phyloP scores from a whole-genome alignment of 2,888 invertebrate species.

The Calameuta filiformis region DNA sequence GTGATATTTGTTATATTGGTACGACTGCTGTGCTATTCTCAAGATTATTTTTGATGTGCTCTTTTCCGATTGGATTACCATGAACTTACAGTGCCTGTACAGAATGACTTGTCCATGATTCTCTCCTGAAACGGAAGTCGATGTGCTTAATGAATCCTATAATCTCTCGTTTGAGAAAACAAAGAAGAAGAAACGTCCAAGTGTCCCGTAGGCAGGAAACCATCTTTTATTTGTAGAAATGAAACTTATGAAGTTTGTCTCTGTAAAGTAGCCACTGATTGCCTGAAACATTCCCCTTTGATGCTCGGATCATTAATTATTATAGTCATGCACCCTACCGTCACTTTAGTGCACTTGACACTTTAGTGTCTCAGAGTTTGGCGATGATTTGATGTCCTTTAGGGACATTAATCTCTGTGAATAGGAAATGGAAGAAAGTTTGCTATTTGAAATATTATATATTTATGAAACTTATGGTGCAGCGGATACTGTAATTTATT shows the following conservation, averaged over 20 bases:
- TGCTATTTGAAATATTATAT: too few species aligned
- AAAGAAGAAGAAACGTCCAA: neutral
- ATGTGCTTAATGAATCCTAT: neutral
- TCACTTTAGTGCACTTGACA: neutral
- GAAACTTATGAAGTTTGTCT: neutral
- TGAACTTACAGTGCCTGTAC: neutral
- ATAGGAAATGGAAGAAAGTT: too few species aligned
- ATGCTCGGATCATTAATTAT: neutral
- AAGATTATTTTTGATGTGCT: neutral
- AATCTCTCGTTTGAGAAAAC: neutral
- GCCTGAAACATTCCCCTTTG: neutral
- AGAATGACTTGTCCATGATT: neutral
- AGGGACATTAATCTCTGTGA: too few species aligned
- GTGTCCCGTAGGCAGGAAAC: neutral
- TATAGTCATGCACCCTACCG: neutral
- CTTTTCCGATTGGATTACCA: neutral
- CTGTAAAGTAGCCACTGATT: neutral
- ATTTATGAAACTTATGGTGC: too few species aligned
- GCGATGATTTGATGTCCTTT: neutral
- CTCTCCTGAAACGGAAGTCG: neutral
- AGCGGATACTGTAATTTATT: neutral
- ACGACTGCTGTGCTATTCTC: neutral
- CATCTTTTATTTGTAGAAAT: neutral
- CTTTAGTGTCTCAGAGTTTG: neutral
- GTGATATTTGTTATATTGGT: conserved; percentile 46